A percentile compares a stretch with the other conserved stretches of the same genome.
These are phyloP conservation scores for Philopedon plagiatum DNA, from an alignment of 2,888 invertebrate species.

Conservation along the genomic window DNA sequence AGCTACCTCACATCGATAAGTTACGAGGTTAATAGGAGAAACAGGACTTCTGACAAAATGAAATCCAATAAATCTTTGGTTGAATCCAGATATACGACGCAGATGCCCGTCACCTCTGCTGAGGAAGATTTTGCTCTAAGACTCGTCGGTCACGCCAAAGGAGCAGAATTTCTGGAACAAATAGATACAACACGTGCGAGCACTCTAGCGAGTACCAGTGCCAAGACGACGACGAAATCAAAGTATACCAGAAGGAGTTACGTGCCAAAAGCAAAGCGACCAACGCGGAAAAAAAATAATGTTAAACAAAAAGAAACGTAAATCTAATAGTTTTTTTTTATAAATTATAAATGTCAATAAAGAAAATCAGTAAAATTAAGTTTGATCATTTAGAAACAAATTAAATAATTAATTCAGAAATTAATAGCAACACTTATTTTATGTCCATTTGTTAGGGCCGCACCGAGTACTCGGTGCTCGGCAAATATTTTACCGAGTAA, in stretches of 20 bases:
- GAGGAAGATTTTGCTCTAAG: slow-evolving; percentile 64
- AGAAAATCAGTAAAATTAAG: too few relatives aligned
- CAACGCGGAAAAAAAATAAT: slow-evolving; percentile 39
- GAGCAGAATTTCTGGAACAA: slow-evolving; percentile 60
- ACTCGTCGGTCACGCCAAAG: slow-evolving; percentile 67
- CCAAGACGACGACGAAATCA: slow-evolving; percentile 47
- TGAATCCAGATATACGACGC: not conserved
- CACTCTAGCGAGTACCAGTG: slow-evolving; percentile 33
- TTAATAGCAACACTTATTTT: too few relatives aligned
- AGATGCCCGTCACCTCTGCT: slow-evolving; percentile 35
- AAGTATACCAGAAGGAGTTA: slow-evolving; percentile 58
- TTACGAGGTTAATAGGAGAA: slow-evolving; percentile 69
- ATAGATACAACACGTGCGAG: slow-evolving; percentile 22
- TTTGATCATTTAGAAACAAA: too few relatives aligned
- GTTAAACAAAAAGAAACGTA: not conserved
- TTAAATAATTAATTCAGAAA: too few relatives aligned
- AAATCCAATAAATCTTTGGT: too few relatives aligned
- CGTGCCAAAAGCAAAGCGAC: slow-evolving; percentile 48
- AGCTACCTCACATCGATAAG: slow-evolving; percentile 72
- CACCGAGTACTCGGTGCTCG: too few relatives aligned
- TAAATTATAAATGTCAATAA: not conserved
- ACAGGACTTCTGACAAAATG: too few relatives aligned
- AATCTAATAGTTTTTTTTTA: too few relatives aligned
- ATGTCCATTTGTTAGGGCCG: too few relatives aligned
- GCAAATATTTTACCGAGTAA: too few relatives aligned